Conservation (phyloP, 1,140 invertebrate species). For the Dreissena polymorpha region DNA sequence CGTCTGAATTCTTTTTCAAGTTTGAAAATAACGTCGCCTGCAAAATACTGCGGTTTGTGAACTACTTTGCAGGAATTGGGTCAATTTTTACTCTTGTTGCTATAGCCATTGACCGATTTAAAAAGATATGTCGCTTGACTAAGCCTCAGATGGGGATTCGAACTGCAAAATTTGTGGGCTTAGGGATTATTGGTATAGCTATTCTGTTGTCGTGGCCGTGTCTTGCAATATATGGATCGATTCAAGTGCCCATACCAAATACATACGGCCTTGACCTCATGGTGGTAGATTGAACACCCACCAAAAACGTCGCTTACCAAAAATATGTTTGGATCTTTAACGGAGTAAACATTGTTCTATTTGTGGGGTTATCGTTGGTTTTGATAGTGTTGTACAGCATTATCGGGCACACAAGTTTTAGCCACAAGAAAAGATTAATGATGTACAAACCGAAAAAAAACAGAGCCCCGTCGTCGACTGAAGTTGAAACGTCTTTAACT, state of each 20-base stretch:
- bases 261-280: conserved; percentile 16
- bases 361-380: conserved; percentile 23
- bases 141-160: conserved; percentile 38
- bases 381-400: conserved; percentile 44
- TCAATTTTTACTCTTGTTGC: conserved; percentile 54
- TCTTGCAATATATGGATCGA: conserved; percentile 40
- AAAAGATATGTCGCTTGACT: conserved; percentile 53
- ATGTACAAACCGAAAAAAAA: conserved; percentile 1
- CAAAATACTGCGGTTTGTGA: conserved; percentile 58
- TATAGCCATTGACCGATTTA: conserved; percentile 58
- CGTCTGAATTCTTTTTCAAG: conserved; percentile 36
- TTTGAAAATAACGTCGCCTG: conserved; percentile 56
- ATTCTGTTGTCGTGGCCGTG: conserved; percentile 53
- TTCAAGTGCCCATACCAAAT: conserved; percentile 19
- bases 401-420: conserved; percentile 36
- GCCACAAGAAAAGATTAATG: conserved; percentile 7
- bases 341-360: conserved; percentile 43
- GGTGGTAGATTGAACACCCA: conserved; percentile 52
- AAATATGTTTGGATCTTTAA: conserved; percentile 51
- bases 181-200: neutral
- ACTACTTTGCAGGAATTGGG: conserved; percentile 50
- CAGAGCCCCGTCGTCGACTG: neutral
- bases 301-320: conserved; percentile 16
- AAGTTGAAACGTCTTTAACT: neutral
- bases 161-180: conserved; percentile 38